These are phyloP conservation scores for Temnothorax longispinosus DNA, from an alignment of 1,140 invertebrate genomes.

Conservation along the genomic window DNA sequence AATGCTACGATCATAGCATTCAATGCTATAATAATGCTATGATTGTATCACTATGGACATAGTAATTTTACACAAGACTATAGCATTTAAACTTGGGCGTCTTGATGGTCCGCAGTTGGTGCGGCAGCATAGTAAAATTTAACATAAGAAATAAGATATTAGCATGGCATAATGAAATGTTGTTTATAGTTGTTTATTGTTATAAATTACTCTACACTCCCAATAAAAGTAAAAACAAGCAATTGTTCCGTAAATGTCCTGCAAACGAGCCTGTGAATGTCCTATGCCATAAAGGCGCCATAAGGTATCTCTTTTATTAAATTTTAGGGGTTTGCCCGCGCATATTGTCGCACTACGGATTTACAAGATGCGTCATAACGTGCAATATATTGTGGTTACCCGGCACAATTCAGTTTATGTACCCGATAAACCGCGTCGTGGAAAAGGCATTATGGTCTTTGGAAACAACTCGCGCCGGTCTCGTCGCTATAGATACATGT, in stretches of 20 bases:
- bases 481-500: not conserved
- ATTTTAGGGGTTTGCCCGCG: not conserved
- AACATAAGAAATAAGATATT: not conserved
- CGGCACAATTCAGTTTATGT: slow-evolving; percentile 15
- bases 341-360: not conserved
- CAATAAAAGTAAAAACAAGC: not conserved
- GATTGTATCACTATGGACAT: no score
- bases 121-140: no score
- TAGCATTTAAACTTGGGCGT: no score
- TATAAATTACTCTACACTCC: not conserved
- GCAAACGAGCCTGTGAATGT: not conserved
- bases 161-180: not conserved
- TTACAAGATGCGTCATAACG: slow-evolving; percentile 10
- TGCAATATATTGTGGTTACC: slow-evolving; percentile 24
- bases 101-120: no score
- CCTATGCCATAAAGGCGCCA: not conserved
- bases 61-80: no score
- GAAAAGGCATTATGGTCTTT: slow-evolving; percentile 52
- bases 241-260: not conserved
- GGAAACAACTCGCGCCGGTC: slow-evolving; percentile 5
- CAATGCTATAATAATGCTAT: no score
- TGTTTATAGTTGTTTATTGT: not conserved
- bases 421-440: slow-evolving; percentile 40
- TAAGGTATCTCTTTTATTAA: slow-evolving; percentile 5
- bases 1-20: no score